Evolutionary conservation across 2,113 vertebrate species (phyloP), one percentile per base, ranked within the genome.

Genomic region (Chauna torquata): DNA sequence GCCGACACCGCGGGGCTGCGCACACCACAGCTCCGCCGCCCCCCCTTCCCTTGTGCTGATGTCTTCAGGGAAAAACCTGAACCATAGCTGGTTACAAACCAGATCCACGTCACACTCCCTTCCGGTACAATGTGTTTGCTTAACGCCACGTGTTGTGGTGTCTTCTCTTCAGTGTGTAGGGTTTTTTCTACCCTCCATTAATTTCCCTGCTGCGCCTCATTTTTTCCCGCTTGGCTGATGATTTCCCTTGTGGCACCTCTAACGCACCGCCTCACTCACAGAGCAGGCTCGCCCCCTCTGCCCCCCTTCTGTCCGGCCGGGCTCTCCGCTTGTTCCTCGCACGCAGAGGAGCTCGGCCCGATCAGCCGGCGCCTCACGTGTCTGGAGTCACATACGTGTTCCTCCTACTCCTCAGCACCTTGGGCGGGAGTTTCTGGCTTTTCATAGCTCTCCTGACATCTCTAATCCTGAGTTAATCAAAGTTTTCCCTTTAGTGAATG

Each of bases 181-280:
- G 45, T 11, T 27, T 59, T 65, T 55, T 71, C 54, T 28, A 36
- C 65, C 13, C 38, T 69, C 44, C 38, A 38, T 82, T 85, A 88
- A 92, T 95, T 95, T 93, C 82, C 75, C 92, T 82, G 79, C 78
- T 59, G 82, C 93, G 90, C 20, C 61, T 94, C 75, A 50, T 91
- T 87, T 93, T 70, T 72, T 76, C 4, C 0, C 88, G 88, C 78
- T 96, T 87, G 82, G 80, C 92, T 95, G 92, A 27, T 8, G 0
- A 82, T 90, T 87, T 91, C 88, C 82, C 72, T 82, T 82, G 47
- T 91, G 85, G 70, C 92, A 85, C 79, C 88, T 88, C 49, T 69
- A 88, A 82, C 44, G 20, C 68, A 38, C 1, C 79, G 61, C 83
- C 95, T 88, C 91, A 86, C 57, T 92, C 92, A 82, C 74, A 89